Conservation (phyloP, 2,113 vertebrate species). For the Hucho hucho region DNA sequence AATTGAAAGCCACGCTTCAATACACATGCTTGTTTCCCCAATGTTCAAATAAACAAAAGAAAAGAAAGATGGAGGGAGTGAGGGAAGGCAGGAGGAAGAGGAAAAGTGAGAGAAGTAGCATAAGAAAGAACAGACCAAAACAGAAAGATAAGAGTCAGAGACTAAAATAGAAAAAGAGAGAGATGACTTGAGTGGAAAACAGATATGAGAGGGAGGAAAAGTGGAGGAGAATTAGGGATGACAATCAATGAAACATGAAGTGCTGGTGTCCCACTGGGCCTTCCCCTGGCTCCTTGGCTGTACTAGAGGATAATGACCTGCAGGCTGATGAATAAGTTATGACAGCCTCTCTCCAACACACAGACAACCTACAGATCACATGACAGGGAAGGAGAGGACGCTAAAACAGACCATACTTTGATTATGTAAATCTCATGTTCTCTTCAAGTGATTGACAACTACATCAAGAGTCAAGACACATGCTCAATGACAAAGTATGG, state of each 20-base stretch:
- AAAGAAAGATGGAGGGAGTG: neutral
- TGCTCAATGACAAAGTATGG: neutral
- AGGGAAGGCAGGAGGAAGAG: neutral
- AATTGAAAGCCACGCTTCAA: too few relatives aligned
- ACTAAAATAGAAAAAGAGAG: neutral
- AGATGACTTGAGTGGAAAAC: neutral
- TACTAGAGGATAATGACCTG: neutral
- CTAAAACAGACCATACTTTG: neutral
- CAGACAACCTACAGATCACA: neutral
- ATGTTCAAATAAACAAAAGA: too few relatives aligned
- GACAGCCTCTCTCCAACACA: conserved; percentile 28
- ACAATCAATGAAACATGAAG: conserved; percentile 54
- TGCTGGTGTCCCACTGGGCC: conserved; percentile 1
- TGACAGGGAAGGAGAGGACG: neutral
- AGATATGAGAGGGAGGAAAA: conserved; percentile 7
- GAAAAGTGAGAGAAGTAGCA: neutral
- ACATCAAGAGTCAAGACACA: too few relatives aligned
- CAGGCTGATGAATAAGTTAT: conserved; percentile 51
- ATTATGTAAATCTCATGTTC: neutral
- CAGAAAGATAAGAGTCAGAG: neutral
- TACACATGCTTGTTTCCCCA: too few relatives aligned
- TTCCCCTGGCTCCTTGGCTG: conserved; percentile 11
- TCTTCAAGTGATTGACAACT: neutral
- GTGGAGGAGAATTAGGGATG: conserved; percentile 17
- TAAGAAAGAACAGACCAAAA: neutral